phyloP scores from a whole-genome alignment of 2,888 invertebrate genomes.

The Brachylomia viminalis region DNA sequence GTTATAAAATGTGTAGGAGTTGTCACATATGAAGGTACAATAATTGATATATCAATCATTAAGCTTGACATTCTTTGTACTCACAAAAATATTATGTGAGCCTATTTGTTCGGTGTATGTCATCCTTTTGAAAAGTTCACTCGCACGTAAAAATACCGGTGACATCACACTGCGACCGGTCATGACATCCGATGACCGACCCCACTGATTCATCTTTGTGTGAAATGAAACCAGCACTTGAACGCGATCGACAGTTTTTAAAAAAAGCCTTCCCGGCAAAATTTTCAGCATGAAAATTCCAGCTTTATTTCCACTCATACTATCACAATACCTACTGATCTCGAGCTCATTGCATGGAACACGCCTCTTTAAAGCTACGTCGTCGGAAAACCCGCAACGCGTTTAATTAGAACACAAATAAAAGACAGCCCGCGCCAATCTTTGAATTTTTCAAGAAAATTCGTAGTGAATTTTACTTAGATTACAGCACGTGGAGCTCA shows the following conservation, averaged over 20 bases:
- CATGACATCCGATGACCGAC: slow-evolving; percentile 46
- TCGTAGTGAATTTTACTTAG: slow-evolving; percentile 27
- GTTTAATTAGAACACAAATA: slow-evolving; percentile 60
- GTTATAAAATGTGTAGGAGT: neutral
- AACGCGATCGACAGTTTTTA: slow-evolving; percentile 2
- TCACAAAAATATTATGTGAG: slow-evolving; percentile 28
- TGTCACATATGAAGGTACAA: neutral
- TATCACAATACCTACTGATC: slow-evolving; percentile 18
- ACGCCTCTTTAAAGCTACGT: slow-evolving; percentile 23
- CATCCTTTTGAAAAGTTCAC: slow-evolving; percentile 35
- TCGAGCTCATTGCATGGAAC: slow-evolving; percentile 22
- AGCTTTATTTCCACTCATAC: slow-evolving; percentile 7
- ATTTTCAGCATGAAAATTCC: neutral
- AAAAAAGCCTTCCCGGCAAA: neutral
- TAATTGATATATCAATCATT: slow-evolving; percentile 27
- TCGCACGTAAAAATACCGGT: slow-evolving; percentile 45
- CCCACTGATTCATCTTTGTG: slow-evolving; percentile 53
- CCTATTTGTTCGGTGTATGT: slow-evolving; percentile 35
- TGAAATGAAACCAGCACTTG: slow-evolving; percentile 28
- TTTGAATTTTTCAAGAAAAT: slow-evolving; percentile 39
- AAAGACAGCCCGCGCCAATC: slow-evolving; percentile 29
- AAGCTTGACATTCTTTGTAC: slow-evolving; percentile 28
- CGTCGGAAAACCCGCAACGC: slow-evolving; percentile 38
- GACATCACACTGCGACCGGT: slow-evolving; percentile 53
- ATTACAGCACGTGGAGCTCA: slow-evolving; percentile 22